phyloP scores from a whole-genome alignment of 2,888 invertebrate species.

The Drosophila hamatofila region DNA sequence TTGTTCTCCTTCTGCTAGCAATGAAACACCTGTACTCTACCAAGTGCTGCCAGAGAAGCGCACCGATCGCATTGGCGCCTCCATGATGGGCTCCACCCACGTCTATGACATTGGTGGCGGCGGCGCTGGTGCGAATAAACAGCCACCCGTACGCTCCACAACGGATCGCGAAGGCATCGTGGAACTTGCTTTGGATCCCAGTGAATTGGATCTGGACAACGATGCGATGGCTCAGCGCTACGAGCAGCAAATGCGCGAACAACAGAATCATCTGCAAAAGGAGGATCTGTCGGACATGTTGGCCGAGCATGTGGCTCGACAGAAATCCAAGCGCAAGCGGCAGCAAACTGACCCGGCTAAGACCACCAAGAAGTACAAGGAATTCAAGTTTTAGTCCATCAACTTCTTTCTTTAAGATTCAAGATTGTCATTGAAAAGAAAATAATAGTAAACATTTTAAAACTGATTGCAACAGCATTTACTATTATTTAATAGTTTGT shows the following conservation, averaged over 20 bases:
- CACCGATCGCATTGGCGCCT: conserved; percentile 93
- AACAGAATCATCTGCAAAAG: conserved; percentile 93
- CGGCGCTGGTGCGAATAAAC: conserved; percentile 87
- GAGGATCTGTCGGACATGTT: conserved; percentile 99
- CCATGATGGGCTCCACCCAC: conserved; percentile 99
- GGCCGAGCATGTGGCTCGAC: conserved; percentile 98
- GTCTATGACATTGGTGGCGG: conserved; percentile 97
- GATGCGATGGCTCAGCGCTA: conserved; percentile 98
- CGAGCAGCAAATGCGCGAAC: conserved; percentile 97
- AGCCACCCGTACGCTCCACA: conserved; percentile 83
- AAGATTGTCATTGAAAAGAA: conserved; percentile 40
- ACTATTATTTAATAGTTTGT: neutral
- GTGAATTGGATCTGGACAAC: conserved; percentile 97
- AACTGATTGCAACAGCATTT: neutral
- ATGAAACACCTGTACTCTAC: conserved; percentile 97
- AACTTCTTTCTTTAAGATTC: conserved; percentile 13
- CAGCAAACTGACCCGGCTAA: conserved; percentile 95
- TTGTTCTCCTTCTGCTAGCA: conserved; percentile 86
- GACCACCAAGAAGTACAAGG: conserved; percentile 98
- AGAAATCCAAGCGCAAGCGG: conserved; percentile 97
- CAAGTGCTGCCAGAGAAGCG: conserved; percentile 98
- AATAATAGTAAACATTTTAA: conserved; percentile 30
- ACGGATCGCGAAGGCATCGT: conserved; percentile 90
- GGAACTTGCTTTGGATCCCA: conserved; percentile 98
- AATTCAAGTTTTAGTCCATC: conserved; percentile 94